Base-by-base conservation (phyloP, 2,888 invertebrate genomes). In the Buathra laborator region DNA sequence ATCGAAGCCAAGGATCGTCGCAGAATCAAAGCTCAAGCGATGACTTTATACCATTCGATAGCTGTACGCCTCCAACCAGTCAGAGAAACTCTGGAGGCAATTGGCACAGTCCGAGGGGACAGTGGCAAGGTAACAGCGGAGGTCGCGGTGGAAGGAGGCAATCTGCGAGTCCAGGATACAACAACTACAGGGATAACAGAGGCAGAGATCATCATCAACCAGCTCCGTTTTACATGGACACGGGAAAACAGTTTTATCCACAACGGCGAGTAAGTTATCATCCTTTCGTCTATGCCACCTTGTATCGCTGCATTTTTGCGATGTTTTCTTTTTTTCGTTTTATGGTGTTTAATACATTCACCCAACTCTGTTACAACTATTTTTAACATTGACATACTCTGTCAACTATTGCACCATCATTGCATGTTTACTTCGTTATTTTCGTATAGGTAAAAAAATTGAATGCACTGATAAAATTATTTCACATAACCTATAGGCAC, bases 1-100 rank as follows among this genome's bases (percentile, higher is more conserved):
- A 87, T 72, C 77, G 37, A 0, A 53, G 43, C 53, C 86, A 87
- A 51, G 59, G 46, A 56, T 53, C 71, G 32, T 67, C 71, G 29
- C 66, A 24, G n/a, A 37, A 32, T 51, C 71, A 64, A 3, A 79
- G 66, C 37, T 67, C n/a, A 12, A 75, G 78, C 4, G 85, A 85
- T 24, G 89, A 89, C 77, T 92, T 90, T 71, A 91, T 91, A 70
- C 91, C 92, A 0, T 87, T 92, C 16, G 84, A 88, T n/a, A 78
- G 81, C 14, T 88, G 88, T 71, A 86, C 89, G 32, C 88, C 91
- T 1, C 48, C 83, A 10, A 24, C 83, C 43, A 85, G 83, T 6
- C 83, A 87, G 10, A 83, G 86, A n/a, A 86, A 86, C 66, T 66
- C 78, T n/a, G 84, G 62, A 32, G 77, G 66, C n/a, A 64, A 74